Base-by-base conservation (phyloP, 2,797 vertebrate genomes). In the Chelidonichthys spinosus region DNA sequence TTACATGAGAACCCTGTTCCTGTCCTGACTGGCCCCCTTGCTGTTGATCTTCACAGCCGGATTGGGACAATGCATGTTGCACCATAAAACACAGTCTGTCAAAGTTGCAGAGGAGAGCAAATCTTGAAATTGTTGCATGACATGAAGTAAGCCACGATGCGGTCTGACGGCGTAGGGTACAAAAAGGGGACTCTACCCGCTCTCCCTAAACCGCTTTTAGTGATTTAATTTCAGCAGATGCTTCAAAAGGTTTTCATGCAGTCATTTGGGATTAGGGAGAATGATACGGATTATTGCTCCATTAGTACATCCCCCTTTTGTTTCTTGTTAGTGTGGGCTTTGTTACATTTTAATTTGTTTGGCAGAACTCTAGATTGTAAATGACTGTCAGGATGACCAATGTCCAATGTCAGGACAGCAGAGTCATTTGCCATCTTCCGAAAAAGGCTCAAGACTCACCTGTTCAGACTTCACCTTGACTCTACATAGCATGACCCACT, bases 41-140 rank as follows among this genome's bases (percentile, higher is more conserved):
- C 59, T 67, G 33, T 14, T 55, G 40, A 66, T 69, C 2, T 5
- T 62, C 40, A 70, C 61, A 52, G 74, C 52, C 70, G 50, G 42
- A 69, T 36, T 14, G 54, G 15, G 36, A 37, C 47, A 55, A 15
- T n/a, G 36, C 2, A 43, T 37, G 33, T 62, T 7, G 43, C 10
- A 39, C 3, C n/a, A 42, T 11, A 7, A 25, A 59, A 32, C 35
- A 55, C 47, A 50, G 15, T 18, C 0, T 13, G 1, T 15, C 25
- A 67, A 17, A n/a, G 18, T 3, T 42, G 1, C 1, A 37, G 11
- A 10, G 17, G 3, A 63, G 14, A 13, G 17, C 7, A 11, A 69
- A 64, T 62, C 4, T 43, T 32, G 6, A 5, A 44, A 47, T 1
- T 69, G 39, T 32, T 10, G 25, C 2, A 5, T 46, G 14, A 32